Evolutionary conservation across 2,113 vertebrate genomes (phyloP), one percentile per base, ranked within the genome.

Genomic region (Cephalopholis sonnerati): DNA sequence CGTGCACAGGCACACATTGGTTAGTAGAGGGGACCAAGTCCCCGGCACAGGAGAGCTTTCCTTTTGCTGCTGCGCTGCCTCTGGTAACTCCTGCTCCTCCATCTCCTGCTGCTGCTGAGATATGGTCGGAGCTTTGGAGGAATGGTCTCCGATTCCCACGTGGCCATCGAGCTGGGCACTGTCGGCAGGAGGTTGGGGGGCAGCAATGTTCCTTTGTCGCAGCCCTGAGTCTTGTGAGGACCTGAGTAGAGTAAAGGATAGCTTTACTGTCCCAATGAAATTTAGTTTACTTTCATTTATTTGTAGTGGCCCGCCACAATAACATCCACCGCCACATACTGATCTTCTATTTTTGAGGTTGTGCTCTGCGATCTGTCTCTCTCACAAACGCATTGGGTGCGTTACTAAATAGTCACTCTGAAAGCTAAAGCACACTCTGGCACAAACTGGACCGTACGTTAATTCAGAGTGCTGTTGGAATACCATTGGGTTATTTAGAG

Each of bases 1-100:
- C 0, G 98, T 96, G 95, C 96, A 96, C 94, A 99, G 82, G 91
- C 97, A 99, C 81, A 98, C 84, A 12, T 96, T 97, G 94, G 96
- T 91, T 50, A 99, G 89, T 48, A 97, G 94, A 48, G 97, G 97
- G 82, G 96, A 97, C 97, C 97, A 98, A 0, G 92, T 93, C 9
- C 93, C 92, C 70, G 93, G 82, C 32, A 88, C 25, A 18, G 87
- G 74, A 44, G 68, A 29, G 74, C 66, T 86, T 70, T 85, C 87
- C 10, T 83, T 94, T 2, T 93, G 92, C 83, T 94, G 94, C 70
- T 91, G 77, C 0, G 24, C 36, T 2, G 1, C 85, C 5, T 94
- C 67, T 3, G 70, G 18, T 44, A 2, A 2, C 59, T 67, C 55
- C 36, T 3, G 53, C 62, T 77, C 92, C 1, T 74, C 59, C 24